A percentile compares a stretch with the other conserved stretches of the same genome.
phyloP scores from a whole-genome alignment of 1,140 invertebrate genomes.

The Eueides isabella region DNA sequence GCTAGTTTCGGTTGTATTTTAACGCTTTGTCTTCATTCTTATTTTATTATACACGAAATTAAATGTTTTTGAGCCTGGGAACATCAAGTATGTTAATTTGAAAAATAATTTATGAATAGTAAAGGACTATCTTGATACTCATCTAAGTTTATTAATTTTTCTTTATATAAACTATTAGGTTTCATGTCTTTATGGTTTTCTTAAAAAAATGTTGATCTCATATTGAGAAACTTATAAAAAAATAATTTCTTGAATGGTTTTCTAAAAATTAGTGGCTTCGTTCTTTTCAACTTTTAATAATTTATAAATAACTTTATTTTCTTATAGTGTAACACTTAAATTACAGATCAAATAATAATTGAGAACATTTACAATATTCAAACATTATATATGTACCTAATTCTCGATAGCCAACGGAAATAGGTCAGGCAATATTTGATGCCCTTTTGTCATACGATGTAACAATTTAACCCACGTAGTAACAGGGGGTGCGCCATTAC shows the following conservation, averaged over 20 bases:
- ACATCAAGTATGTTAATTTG: slow-evolving; percentile 3
- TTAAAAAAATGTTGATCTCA: too few species aligned
- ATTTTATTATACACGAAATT: background rate
- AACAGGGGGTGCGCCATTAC: slow-evolving; percentile 37
- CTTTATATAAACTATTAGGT: background rate
- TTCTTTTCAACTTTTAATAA: too few species aligned
- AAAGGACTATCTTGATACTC: background rate
- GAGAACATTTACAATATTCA: background rate
- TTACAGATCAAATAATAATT: background rate
- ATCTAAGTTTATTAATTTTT: background rate
- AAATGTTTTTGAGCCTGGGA: background rate
- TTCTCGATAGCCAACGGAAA: slow-evolving; percentile 15
- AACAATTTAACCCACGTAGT: slow-evolving; percentile 26
- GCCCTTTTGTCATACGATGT: slow-evolving; percentile 30
- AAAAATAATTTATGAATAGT: background rate
- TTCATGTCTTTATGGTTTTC: too few species aligned
- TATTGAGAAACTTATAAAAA: background rate
- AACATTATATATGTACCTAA: background rate
- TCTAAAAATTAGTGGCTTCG: too few species aligned
- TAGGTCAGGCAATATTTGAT: slow-evolving; percentile 33
- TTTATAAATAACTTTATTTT: too few species aligned
- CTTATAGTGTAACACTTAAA: too few species aligned
- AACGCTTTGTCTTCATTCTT: background rate
- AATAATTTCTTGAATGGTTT: too few species aligned
- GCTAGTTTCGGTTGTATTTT: too few species aligned